phyloP scores from a whole-genome alignment of 2,888 invertebrate genomes.

The Invenusta paracnida region DNA sequence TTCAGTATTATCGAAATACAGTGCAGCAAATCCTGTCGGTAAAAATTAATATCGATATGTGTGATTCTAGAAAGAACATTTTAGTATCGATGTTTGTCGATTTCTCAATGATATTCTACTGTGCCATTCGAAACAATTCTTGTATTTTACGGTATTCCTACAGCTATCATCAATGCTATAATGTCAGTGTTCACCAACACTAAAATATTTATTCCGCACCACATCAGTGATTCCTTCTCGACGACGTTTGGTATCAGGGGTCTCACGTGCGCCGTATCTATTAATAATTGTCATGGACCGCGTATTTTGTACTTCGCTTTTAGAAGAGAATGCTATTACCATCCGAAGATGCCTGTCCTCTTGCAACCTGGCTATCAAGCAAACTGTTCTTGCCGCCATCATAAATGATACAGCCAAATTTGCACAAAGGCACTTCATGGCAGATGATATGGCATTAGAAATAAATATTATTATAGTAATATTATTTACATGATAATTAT shows the following conservation, averaged over 20 bases:
- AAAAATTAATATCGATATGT: too few species aligned
- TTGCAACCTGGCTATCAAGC: not conserved
- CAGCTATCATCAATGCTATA: not conserved
- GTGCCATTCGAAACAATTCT: too few species aligned
- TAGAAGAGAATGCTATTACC: not conserved
- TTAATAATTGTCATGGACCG: not conserved
- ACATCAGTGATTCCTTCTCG: not conserved
- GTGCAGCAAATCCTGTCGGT: too few species aligned
- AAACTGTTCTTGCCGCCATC: not conserved
- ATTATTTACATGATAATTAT: too few species aligned
- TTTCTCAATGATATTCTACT: too few species aligned
- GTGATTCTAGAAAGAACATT: too few species aligned
- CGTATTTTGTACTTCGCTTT: not conserved
- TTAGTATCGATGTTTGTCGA: too few species aligned
- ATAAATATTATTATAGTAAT: too few species aligned
- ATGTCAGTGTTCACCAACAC: not conserved
- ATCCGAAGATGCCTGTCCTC: not conserved
- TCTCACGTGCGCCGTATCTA: not conserved
- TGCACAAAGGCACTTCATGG: not conserved
- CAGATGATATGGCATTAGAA: too few species aligned
- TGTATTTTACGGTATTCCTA: not conserved
- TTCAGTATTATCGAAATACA: too few species aligned
- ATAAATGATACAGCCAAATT: not conserved
- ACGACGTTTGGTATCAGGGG: not conserved
- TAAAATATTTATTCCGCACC: not conserved